A percentile compares a stretch with the other conserved stretches of the same genome.
These are phyloP conservation scores for Eilema sororculum DNA, from an alignment of 2,888 invertebrate genomes.

Conservation along the genomic window DNA sequence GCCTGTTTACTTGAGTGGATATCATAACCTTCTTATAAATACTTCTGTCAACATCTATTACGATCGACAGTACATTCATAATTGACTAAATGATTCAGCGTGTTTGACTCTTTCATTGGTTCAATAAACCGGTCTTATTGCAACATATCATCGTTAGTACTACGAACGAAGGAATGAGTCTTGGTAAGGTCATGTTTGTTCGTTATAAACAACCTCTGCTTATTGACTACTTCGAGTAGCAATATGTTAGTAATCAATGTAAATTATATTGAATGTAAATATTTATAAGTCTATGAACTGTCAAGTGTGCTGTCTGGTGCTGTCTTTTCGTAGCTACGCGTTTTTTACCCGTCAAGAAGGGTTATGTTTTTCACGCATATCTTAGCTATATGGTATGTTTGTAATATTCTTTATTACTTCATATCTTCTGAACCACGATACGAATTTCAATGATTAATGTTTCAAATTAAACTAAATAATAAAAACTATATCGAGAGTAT, in stretches of 20 bases:
- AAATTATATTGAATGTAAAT: conserved; percentile 4
- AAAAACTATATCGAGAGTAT: no score
- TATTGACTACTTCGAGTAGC: neutral
- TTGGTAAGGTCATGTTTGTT: neutral
- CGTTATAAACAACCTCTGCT: neutral
- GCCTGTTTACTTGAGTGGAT: neutral
- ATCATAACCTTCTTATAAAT: conserved; percentile 5
- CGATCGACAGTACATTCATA: conserved; percentile 8
- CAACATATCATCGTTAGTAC: conserved; percentile 31
- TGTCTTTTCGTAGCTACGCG: neutral
- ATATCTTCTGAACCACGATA: no score
- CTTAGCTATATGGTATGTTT: no score
- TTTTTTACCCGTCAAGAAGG: no score
- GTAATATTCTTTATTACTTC: no score
- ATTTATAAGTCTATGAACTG: conserved; percentile 5
- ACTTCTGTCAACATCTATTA: conserved; percentile 3
- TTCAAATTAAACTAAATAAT: no score
- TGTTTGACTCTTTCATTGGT: conserved; percentile 52
- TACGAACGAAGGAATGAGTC: conserved; percentile 16
- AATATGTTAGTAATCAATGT: neutral
- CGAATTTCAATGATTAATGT: no score
- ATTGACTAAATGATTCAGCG: conserved; percentile 31
- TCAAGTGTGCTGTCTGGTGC: neutral
- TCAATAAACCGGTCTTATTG: conserved; percentile 50
- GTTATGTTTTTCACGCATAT: no score